phyloP scores from a whole-genome alignment of 2,888 invertebrate species.

The Hedya salicella region DNA sequence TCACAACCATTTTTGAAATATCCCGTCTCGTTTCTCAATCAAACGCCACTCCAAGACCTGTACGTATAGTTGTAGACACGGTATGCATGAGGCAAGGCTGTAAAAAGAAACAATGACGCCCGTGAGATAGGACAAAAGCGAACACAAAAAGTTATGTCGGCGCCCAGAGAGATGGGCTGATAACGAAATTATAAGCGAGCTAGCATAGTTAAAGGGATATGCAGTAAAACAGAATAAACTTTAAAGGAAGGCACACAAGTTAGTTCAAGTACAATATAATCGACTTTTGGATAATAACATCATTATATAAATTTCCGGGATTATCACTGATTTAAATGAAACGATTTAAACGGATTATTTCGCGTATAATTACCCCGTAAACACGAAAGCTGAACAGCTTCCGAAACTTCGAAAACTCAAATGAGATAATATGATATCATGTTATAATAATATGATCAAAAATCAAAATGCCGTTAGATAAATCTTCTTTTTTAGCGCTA shows the following conservation, averaged over 20 bases:
- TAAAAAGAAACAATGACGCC: constrained; percentile 63
- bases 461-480: too few relatives aligned
- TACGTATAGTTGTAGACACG: constrained; percentile 29
- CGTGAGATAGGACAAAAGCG: constrained; percentile 60
- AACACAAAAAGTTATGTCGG: constrained; percentile 64
- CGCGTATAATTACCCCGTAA: too few relatives aligned
- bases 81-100: constrained; percentile 42
- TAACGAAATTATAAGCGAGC: constrained; percentile 69
- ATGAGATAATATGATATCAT: too few relatives aligned
- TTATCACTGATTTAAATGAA: too few relatives aligned
- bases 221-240: constrained; percentile 17
- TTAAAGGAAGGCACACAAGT: not conserved
- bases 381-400: too few relatives aligned
- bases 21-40: constrained; percentile 39
- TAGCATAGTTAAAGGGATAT: constrained; percentile 40
- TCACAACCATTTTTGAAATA: constrained; percentile 32
- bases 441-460: too few relatives aligned
- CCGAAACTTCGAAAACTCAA: too few relatives aligned
- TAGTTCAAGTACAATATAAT: too few relatives aligned
- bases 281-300: too few relatives aligned
- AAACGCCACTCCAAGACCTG: constrained; percentile 32
- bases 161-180: constrained; percentile 64
- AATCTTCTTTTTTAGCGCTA: too few relatives aligned
- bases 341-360: too few relatives aligned
- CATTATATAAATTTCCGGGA: too few relatives aligned